Base-by-base conservation (phyloP, 2,113 vertebrate genomes). In the Poeciliopsis turrubarensis region DNA sequence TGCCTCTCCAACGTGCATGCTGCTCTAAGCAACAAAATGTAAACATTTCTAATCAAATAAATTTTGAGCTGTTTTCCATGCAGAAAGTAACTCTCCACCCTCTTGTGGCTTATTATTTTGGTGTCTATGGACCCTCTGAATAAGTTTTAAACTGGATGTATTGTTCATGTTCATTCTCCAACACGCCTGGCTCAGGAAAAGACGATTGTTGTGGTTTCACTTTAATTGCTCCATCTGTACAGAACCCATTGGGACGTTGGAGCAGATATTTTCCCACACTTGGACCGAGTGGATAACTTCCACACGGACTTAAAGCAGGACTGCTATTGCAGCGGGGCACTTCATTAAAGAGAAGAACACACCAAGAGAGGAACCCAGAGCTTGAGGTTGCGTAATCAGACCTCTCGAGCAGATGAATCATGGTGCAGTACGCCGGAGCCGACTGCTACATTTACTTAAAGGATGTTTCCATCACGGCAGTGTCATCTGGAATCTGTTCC, bases 71-170 rank as follows among this genome's bases (percentile, higher is more conserved):
- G 74, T 81, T 90, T 87, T 70, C 74, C 71, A 70, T 71, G 71
- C 82, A 69, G 67, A 67, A 66, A 80, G 70, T 69, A 54, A 81
- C 82, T 82, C 79, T 57, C 74, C 9, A 2, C 81, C 89, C 93
- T 94, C 92, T 63, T 75, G 92, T 93, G 93, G 88, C 89, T 87
- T 89, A 88, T 94, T 93, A 92, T 90, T 85, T 91, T 91, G 90
- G 92, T 92, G 92, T 84, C 81, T 81, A 74, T 57, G 73, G 81
- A 83, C 78, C 86, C 88, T 73, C 61, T 84, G 92, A 80, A 92
- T 92, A 92, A 86, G 91, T 93, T 91, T 80, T 90, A 90, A 94
- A 92, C 81, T 79, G 79, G 77, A 91, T 85, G 78, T 74, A 91
- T 91, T 87, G 83, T 92, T 91, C 64, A 75, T 80, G 77, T 82